Conservation (phyloP, 2,888 invertebrate genomes). For the Pseudococcus jackbeardsleyi region DNA sequence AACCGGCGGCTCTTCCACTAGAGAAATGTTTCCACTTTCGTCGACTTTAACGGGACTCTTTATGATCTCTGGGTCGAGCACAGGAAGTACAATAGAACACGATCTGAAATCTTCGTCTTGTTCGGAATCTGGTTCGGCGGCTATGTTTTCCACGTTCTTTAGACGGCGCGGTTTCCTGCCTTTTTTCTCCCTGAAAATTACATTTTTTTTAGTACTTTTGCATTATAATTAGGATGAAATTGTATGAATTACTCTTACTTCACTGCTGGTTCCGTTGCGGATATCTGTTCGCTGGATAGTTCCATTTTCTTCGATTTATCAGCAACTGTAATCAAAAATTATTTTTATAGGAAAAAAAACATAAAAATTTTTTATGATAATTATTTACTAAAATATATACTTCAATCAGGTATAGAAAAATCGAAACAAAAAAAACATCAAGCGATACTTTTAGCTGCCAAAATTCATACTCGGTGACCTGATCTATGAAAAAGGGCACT, state of each 20-base stretch:
- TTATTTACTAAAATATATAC: too few relatives aligned
- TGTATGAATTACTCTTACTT: too few relatives aligned
- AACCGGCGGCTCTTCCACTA: background rate
- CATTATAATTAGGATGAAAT: background rate
- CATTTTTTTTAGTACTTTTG: background rate
- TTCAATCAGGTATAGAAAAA: too few relatives aligned
- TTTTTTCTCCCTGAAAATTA: conserved; percentile 14
- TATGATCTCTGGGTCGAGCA: conserved; percentile 16
- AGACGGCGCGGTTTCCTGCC: background rate
- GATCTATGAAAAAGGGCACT: too few relatives aligned
- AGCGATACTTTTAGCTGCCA: too few relatives aligned
- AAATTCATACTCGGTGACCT: too few relatives aligned
- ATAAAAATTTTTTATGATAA: too few relatives aligned
- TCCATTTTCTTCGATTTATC: background rate
- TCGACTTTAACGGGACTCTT: conserved; percentile 41
- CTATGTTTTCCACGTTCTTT: background rate
- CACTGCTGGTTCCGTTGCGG: too few relatives aligned
- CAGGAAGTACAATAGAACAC: conserved; percentile 15
- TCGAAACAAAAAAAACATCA: too few relatives aligned
- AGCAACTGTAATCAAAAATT: background rate
- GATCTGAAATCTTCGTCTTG: background rate
- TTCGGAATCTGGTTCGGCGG: background rate
- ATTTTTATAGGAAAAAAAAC: too few relatives aligned
- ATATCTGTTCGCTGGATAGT: background rate
- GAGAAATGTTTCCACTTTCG: background rate